phyloP scores from a whole-genome alignment of 2,888 invertebrate species.

The Hybos culiciformis region DNA sequence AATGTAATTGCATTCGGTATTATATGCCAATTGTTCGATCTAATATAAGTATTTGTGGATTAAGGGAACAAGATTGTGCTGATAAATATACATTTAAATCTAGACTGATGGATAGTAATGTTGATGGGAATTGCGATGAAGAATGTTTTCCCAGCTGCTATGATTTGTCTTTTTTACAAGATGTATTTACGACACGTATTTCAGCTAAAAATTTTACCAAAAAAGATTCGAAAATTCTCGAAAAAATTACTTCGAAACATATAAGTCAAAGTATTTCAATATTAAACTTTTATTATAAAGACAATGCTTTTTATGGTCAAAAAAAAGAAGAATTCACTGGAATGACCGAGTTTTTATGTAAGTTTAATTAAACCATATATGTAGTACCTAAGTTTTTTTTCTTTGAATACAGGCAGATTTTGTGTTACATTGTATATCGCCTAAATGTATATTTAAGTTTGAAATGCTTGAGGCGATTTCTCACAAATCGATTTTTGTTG shows the following conservation, averaged over 20 bases:
- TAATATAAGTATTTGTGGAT: neutral
- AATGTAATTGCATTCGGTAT: neutral
- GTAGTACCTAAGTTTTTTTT: too few species aligned
- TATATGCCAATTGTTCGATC: neutral
- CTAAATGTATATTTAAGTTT: too few species aligned
- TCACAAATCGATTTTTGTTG: too few species aligned
- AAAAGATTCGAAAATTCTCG: slow-evolving; percentile 21
- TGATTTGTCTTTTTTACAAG: slow-evolving; percentile 52
- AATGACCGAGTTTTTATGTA: slow-evolving; percentile 70
- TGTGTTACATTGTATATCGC: too few species aligned
- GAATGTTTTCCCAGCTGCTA: slow-evolving; percentile 61
- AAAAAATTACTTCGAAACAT: slow-evolving; percentile 11
- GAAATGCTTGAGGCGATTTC: too few species aligned
- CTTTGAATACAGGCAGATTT: too few species aligned
- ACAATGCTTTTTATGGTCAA: slow-evolving; percentile 54
- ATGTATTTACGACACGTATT: slow-evolving; percentile 44
- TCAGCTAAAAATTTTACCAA: slow-evolving; percentile 29
- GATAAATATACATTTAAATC: neutral
- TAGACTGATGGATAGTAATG: neutral
- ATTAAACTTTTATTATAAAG: slow-evolving; percentile 52
- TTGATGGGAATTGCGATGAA: neutral
- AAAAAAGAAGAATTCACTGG: slow-evolving; percentile 69
- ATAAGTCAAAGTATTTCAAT: slow-evolving; percentile 49
- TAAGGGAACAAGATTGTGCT: neutral
- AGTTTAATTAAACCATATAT: too few species aligned